phyloP scores from a whole-genome alignment of 2,113 vertebrate species.

The Sebastes schlegelii region DNA sequence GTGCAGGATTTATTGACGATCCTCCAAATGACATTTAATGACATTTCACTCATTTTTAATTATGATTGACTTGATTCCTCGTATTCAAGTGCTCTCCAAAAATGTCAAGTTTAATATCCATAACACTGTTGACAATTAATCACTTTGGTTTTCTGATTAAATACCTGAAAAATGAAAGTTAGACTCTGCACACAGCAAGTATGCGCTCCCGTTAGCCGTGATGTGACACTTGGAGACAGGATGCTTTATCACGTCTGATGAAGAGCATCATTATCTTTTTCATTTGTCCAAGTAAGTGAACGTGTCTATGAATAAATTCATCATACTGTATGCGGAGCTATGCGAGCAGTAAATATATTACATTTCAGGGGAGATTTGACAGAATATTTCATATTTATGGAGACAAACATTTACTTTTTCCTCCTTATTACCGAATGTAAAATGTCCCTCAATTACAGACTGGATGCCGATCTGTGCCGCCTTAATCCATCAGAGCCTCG shows the following conservation, averaged over 20 bases:
- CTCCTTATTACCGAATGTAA: conserved; percentile 45
- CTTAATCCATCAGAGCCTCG: conserved; percentile 49
- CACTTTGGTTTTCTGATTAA: background rate
- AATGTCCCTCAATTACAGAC: conserved; percentile 50
- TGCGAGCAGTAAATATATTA: background rate
- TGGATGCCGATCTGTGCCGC: conserved; percentile 49
- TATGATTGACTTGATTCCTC: conserved; percentile 14
- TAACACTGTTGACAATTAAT: conserved; percentile 25
- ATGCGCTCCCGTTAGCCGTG: background rate
- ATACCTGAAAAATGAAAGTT: background rate
- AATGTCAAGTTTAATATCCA: conserved; percentile 36
- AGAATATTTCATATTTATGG: conserved; percentile 24
- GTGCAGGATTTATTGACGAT: background rate
- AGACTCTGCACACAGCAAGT: background rate
- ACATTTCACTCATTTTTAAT: conserved; percentile 23
- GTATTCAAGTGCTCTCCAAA: background rate
- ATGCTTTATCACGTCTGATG: conserved; percentile 31
- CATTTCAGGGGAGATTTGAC: background rate
- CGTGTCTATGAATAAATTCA: conserved; percentile 34
- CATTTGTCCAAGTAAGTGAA: conserved; percentile 29
- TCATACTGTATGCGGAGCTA: background rate
- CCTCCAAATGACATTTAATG: conserved; percentile 29
- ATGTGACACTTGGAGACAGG: background rate
- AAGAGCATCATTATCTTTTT: conserved; percentile 43
- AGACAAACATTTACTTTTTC: conserved; percentile 23